Conservation (phyloP, 2,797 vertebrate genomes). For the Spinus pinus region DNA sequence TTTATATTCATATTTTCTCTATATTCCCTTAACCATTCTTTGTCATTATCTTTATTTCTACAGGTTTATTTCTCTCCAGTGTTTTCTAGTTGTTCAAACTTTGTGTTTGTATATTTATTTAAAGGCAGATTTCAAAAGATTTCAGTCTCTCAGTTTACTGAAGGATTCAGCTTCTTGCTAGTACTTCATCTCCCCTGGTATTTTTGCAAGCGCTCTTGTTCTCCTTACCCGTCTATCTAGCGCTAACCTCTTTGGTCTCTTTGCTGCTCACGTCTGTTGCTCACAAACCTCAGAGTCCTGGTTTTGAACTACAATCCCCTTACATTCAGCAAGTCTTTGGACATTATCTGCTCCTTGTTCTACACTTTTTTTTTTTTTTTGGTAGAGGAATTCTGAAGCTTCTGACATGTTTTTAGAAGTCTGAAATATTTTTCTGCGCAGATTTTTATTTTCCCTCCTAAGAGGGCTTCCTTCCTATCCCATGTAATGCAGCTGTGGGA, state of each 20-base stretch:
- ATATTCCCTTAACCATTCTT: constrained; percentile 47
- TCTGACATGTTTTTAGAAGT: neutral
- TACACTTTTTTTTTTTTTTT: neutral
- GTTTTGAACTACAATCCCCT: constrained; percentile 11
- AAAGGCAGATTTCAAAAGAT: constrained; percentile 54
- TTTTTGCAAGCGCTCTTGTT: neutral
- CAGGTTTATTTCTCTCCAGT: constrained; percentile 57
- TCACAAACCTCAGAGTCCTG: neutral
- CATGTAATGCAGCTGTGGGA: fast-evolving
- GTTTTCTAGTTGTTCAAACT: constrained; percentile 55
- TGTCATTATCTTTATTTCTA: constrained; percentile 54
- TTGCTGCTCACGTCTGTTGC: neutral
- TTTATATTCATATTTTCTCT: constrained; percentile 36
- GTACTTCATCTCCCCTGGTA: constrained; percentile 45
- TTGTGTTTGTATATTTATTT: constrained; percentile 54
- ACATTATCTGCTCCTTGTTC: constrained; percentile 12
- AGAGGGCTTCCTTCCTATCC: neutral
- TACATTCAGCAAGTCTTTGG: neutral
- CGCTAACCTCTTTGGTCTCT: neutral
- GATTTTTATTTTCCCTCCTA: neutral
- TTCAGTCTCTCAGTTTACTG: constrained; percentile 27
- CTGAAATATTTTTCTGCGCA: neutral
- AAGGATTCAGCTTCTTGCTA: constrained; percentile 31
- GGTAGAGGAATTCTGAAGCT: neutral
- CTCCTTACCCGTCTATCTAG: constrained; percentile 5